phyloP scores from a whole-genome alignment of 2,113 vertebrate genomes.

The Bubo blakistoni region DNA sequence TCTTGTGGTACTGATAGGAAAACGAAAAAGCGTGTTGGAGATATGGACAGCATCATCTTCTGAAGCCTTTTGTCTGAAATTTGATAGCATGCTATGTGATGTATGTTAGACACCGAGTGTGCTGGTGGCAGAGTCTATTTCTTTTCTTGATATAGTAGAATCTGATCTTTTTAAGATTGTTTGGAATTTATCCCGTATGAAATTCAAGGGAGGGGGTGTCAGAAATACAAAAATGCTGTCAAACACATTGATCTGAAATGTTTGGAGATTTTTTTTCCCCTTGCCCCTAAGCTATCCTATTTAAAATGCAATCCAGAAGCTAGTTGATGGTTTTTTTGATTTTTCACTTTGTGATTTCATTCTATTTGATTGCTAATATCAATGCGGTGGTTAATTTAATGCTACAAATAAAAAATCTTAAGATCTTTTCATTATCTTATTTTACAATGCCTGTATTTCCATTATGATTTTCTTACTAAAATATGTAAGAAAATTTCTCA shows the following conservation, averaged over 20 bases:
- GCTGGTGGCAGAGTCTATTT: not conserved
- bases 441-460: not conserved
- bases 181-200: not conserved
- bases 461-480: not conserved
- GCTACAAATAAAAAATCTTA: not conserved
- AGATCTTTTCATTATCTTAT: not conserved
- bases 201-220: not conserved
- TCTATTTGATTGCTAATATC: not conserved
- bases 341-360: not conserved
- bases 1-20: not conserved
- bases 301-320: not conserved
- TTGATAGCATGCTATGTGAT: not conserved
- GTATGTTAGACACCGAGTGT: not conserved
- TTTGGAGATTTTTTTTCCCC: not conserved
- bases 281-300: not conserved
- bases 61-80: not conserved
- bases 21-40: not conserved
- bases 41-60: fast-evolving
- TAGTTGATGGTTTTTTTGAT: not conserved
- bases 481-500: not conserved
- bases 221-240: not conserved
- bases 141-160: not conserved
- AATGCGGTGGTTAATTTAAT: not conserved
- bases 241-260: not conserved
- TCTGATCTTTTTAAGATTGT: not conserved